Percentiles rank a stretch among this genome's conserved stretches.
phyloP scores from a whole-genome alignment of 2,113 vertebrate genomes.

The Leuciscus idus region DNA sequence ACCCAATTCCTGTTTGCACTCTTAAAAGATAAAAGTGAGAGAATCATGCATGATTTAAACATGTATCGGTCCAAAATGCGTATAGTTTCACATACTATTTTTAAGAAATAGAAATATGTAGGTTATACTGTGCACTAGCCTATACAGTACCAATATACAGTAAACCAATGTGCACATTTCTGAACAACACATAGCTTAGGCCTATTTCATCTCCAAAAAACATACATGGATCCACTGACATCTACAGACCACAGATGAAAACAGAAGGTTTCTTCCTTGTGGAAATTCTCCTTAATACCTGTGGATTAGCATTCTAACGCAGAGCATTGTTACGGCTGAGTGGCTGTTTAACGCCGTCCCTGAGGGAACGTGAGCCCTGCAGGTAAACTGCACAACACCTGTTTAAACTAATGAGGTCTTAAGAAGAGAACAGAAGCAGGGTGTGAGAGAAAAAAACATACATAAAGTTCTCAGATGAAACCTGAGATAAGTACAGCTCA shows the following conservation, averaged over 20 bases:
- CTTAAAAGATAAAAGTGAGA: not conserved
- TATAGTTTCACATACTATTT: not conserved
- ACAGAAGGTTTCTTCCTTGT: not conserved
- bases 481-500: not conserved
- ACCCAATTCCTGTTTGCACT: not conserved
- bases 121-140: not conserved
- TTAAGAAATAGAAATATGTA: not conserved
- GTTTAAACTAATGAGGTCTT: slow-evolving; percentile 53
- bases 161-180: not conserved
- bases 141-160: not conserved
- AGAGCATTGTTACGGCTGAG: slow-evolving; percentile 42
- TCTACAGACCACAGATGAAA: slow-evolving; percentile 27
- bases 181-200: not conserved
- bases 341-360: slow-evolving; percentile 43
- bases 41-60: not conserved
- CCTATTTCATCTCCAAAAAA: not conserved
- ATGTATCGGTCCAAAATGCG: not conserved
- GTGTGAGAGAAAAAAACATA: slow-evolving; percentile 44
- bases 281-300: slow-evolving; percentile 7
- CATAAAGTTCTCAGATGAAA: slow-evolving; percentile 16
- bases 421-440: slow-evolving; percentile 3
- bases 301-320: slow-evolving; percentile 40
- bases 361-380: slow-evolving; percentile 49
- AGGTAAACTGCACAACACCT: slow-evolving; percentile 54
- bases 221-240: slow-evolving; percentile 11